These are phyloP conservation scores for Megaceryle torquata DNA, from an alignment of 2,113 vertebrate species.

Conservation along the genomic window DNA sequence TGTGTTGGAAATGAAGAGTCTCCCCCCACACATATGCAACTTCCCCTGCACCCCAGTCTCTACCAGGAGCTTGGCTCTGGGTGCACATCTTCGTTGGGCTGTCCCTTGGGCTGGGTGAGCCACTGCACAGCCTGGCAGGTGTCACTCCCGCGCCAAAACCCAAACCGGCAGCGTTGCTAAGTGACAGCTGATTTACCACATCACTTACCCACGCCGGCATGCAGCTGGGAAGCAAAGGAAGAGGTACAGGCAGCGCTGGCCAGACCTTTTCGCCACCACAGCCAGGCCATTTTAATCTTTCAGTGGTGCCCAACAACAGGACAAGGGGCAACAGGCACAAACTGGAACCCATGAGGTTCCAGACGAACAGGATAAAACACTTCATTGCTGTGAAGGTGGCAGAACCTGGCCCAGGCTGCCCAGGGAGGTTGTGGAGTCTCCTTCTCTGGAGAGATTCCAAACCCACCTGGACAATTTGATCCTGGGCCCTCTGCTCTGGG, in stretches of 20 bases:
- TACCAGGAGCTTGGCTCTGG: background rate
- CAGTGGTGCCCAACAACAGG: background rate
- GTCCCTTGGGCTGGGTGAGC: background rate
- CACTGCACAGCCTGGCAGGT: background rate
- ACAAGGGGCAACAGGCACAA: background rate
- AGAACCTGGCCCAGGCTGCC: background rate
- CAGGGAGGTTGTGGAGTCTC: background rate
- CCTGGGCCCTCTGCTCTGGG: background rate
- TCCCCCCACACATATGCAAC: fast-evolving
- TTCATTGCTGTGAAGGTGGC: background rate
- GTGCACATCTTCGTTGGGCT: fast-evolving
- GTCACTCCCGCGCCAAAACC: background rate
- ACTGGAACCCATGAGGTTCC: background rate
- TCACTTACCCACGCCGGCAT: background rate
- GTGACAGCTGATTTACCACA: slow-evolving; percentile 29
- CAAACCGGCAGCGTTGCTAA: background rate
- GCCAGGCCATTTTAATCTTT: background rate
- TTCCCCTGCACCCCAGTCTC: background rate
- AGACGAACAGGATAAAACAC: background rate
- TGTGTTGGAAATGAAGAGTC: background rate
- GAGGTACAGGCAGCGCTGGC: background rate
- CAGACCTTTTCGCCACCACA: background rate
- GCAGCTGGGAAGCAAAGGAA: background rate
- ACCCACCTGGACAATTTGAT: background rate
- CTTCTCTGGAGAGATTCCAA: background rate